A percentile compares a stretch with the other conserved stretches of the same genome.
Evolutionary conservation across 2,113 vertebrate genomes (phyloP).

Genomic region (Casuarius casuarius): DNA sequence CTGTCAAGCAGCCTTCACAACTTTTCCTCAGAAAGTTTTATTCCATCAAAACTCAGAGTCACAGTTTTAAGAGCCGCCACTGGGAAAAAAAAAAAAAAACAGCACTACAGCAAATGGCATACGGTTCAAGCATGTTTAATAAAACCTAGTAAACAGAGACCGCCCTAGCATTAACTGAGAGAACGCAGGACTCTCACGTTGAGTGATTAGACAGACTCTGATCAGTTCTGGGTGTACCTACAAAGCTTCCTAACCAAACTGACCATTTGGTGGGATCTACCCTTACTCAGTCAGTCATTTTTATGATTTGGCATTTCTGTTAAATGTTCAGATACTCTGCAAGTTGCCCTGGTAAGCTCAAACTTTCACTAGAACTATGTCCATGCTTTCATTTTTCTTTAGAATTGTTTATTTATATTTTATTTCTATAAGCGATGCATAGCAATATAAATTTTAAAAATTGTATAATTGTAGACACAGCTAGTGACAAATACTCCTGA

Average conservation of each 20-base stretch:
- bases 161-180: background rate
- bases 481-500: background rate
- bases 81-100: background rate
- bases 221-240: background rate
- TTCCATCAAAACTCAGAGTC: background rate
- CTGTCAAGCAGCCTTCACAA: background rate
- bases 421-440: background rate
- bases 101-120: background rate
- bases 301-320: background rate
- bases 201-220: background rate
- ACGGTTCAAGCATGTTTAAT: background rate
- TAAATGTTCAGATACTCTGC: background rate
- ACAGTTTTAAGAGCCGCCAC: background rate
- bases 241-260: background rate
- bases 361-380: background rate
- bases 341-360: background rate
- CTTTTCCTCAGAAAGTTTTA: background rate
- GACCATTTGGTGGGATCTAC: background rate
- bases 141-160: background rate
- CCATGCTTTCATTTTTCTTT: background rate
- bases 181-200: background rate
- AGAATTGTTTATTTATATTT: background rate
- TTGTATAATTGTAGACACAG: background rate
- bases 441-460: background rate
- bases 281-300: background rate